phyloP scores from a whole-genome alignment of 2,797 vertebrate genomes.

The Helicolenus hilgendorfi region DNA sequence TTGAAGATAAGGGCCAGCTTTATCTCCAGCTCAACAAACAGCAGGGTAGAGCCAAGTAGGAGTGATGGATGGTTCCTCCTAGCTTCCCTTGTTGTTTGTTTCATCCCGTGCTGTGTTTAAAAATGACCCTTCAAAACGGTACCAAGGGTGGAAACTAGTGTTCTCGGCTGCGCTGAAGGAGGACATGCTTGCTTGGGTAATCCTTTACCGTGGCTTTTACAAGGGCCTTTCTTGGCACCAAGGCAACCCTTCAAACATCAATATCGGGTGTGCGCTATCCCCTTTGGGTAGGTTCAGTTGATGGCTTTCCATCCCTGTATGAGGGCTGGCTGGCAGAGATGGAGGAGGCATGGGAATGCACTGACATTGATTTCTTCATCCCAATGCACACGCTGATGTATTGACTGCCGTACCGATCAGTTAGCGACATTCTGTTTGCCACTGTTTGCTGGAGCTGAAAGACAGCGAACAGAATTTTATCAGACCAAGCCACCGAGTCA shows the following conservation, averaged over 20 bases:
- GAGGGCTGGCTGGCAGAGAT: constrained; percentile 81
- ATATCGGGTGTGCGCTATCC: constrained; percentile 76
- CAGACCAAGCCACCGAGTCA: constrained; percentile 26
- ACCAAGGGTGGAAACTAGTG: constrained; percentile 80
- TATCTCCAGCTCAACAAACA: constrained; percentile 66
- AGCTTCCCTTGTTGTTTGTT: constrained; percentile 81
- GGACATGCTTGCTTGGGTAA: constrained; percentile 82
- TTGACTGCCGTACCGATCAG: constrained; percentile 77
- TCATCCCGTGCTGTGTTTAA: constrained; percentile 84
- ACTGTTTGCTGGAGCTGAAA: constrained; percentile 59
- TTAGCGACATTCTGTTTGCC: constrained; percentile 58
- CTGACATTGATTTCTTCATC: constrained; percentile 89
- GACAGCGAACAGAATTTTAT: constrained; percentile 49
- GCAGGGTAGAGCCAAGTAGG: constrained; percentile 62
- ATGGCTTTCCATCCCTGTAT: constrained; percentile 78
- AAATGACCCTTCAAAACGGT: constrained; percentile 88
- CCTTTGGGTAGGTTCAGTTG: constrained; percentile 79
- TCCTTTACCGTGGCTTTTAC: constrained; percentile 81
- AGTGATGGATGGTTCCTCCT: constrained; percentile 81
- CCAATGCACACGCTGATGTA: constrained; percentile 76
- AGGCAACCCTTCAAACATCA: constrained; percentile 83
- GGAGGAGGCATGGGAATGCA: constrained; percentile 71
- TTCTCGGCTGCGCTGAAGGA: constrained; percentile 70
- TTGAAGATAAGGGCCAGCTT: constrained; percentile 76
- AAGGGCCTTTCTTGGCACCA: constrained; percentile 72